Evolutionary conservation across 2,113 vertebrate species (phyloP).

Genomic region (Engystomops pustulosus): DNA sequence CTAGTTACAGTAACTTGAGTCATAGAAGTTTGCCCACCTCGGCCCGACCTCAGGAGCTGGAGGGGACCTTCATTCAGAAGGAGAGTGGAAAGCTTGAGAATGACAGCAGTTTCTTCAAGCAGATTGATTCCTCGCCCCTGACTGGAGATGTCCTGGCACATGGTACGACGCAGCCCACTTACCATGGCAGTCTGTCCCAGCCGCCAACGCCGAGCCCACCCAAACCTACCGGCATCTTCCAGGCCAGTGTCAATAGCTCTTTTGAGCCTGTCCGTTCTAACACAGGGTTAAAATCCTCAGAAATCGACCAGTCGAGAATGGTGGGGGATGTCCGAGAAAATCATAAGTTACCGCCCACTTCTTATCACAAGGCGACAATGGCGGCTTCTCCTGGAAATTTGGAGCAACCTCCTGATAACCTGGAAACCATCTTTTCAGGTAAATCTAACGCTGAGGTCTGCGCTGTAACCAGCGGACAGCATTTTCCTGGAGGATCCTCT

Average conservation of each 20-base stretch:
- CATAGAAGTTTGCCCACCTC: conserved; percentile 75
- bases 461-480: conserved; percentile 56
- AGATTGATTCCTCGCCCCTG: conserved; percentile 88
- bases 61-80: conserved; percentile 93
- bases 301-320: conserved; percentile 87
- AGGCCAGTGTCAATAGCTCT: conserved; percentile 94
- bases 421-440: conserved; percentile 84
- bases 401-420: conserved; percentile 94
- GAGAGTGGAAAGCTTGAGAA: conserved; percentile 87
- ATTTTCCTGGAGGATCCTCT: conserved; percentile 53
- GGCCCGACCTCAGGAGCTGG: conserved; percentile 77
- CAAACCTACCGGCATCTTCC: conserved; percentile 91
- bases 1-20: conserved; percentile 84
- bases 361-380: conserved; percentile 11
- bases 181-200: conserved; percentile 70
- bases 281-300: conserved; percentile 82
- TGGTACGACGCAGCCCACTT: conserved; percentile 68
- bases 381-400: conserved; percentile 84
- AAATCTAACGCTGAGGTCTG: conserved; percentile 65
- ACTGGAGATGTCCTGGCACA: conserved; percentile 70
- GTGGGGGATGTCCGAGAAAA: conserved; percentile 79
- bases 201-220: conserved; percentile 90
- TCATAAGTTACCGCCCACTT: conserved; percentile 59
- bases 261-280: conserved; percentile 94
- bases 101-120: conserved; percentile 89